A percentile compares a stretch with the other conserved stretches of the same genome.
Evolutionary conservation across 2,797 vertebrate species (phyloP).

Genomic region (Carcharodon carcharias): DNA sequence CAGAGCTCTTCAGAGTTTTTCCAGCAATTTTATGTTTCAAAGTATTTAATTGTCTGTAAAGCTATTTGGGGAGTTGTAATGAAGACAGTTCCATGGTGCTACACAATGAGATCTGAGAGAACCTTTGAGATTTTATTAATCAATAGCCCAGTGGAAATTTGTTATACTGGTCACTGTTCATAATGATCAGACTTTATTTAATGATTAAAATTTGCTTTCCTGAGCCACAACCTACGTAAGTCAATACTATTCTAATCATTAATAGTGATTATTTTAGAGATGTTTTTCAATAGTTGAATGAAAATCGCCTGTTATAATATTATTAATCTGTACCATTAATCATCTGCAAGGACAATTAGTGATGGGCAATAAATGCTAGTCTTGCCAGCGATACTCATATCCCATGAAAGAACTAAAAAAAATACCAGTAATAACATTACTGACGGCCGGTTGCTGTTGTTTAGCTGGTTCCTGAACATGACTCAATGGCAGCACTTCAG

Average conservation of each 20-base stretch:
- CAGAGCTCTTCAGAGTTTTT: too few species aligned
- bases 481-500: too few species aligned
- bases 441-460: too few species aligned
- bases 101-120: background rate
- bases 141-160: background rate
- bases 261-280: background rate
- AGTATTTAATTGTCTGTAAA: background rate
- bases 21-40: too few species aligned
- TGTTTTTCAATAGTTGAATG: background rate
- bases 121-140: background rate
- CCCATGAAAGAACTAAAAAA: background rate
- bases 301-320: background rate
- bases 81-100: background rate
- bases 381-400: background rate
- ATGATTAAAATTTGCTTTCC: background rate
- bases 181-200: background rate
- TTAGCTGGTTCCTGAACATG: too few species aligned
- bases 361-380: background rate
- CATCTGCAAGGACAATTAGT: background rate
- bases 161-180: background rate
- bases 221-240: background rate
- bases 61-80: background rate
- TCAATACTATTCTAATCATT: background rate
- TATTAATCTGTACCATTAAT: background rate
- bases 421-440: background rate